A percentile compares a stretch with the other conserved stretches of the same genome.
Conservation (phyloP, 2,113 vertebrate genomes). For the Pituophis catenifer region DNA sequence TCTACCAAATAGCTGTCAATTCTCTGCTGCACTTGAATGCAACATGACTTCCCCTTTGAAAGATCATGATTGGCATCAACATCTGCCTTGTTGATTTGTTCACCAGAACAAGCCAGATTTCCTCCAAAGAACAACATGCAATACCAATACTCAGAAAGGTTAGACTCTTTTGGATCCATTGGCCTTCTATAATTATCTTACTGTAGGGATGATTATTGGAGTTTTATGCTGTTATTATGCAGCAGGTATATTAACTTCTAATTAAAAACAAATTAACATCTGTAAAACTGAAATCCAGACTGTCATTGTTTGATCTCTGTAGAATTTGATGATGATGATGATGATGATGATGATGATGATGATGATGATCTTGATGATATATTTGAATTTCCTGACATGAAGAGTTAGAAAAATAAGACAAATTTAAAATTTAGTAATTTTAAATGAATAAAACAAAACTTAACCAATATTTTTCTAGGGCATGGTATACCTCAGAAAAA, state of each 20-base stretch:
- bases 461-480: neutral
- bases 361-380: neutral
- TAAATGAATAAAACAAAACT: neutral
- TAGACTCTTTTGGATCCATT: neutral
- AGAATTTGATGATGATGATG: neutral
- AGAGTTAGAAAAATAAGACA: neutral
- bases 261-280: neutral
- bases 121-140: neutral
- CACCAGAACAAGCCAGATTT: neutral
- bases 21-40: neutral
- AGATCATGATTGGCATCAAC: neutral
- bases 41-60: neutral
- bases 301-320: neutral
- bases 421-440: neutral
- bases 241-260: neutral
- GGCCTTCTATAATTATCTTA: neutral
- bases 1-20: neutral
- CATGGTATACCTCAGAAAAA: neutral
- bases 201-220: neutral
- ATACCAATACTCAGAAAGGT: neutral
- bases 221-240: neutral
- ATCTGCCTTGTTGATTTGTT: neutral
- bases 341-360: no score
- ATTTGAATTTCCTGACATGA: neutral
- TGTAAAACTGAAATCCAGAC: neutral